Evolutionary conservation across 1,140 invertebrate species (phyloP), one percentile per base, ranked within the genome.

Genomic region (Drosophila watanabei): DNA sequence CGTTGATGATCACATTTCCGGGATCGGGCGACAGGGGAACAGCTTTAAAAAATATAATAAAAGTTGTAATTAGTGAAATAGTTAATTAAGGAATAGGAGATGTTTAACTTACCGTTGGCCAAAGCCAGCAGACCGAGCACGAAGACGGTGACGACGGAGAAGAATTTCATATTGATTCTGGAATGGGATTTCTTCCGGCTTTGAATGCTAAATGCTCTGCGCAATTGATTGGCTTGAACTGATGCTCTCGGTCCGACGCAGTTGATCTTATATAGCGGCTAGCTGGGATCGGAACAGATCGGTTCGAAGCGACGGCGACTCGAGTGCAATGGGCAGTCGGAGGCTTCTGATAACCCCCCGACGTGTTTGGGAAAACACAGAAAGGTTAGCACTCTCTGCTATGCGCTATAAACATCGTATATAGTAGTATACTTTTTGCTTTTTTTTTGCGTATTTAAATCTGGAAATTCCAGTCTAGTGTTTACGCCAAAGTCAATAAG

Each of bases 1-100:
- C 83, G 39, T 87, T 86, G 83, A 86, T 87, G 56, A 86, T 63
- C 43, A 86, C 83, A 86, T 87, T 82, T 30, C 82, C 82, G 28
- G 83, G 83, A 75, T 87, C 83, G 24, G 82, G 82, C 10, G 82
- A 86, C 61, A 86, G 63, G 5, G 83, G 83, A 43, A 68, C 79
- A 43, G 82, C 82, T 86, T 24, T 8, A 3, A 24, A 5, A 39
- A n/a, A 43, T 35, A 7, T 7, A 37, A 11, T 9, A n/a, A 16
- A 28, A 33, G 33, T 24, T 18, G 32, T n/a, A 51, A 24, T 56
- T 39, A 35, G 10, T 59, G 4, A 39, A 13, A 7, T 28, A 18
- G n/a, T 57, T 39, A 2, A 9, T 2, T 4, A 5, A 28, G 2
- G 13, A 11, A 20, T 2, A n/a, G 20, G 14, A 2, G 13, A 5